Evolutionary conservation across 2,888 invertebrate genomes (phyloP).

Genomic region (Microdon myrmicae): DNA sequence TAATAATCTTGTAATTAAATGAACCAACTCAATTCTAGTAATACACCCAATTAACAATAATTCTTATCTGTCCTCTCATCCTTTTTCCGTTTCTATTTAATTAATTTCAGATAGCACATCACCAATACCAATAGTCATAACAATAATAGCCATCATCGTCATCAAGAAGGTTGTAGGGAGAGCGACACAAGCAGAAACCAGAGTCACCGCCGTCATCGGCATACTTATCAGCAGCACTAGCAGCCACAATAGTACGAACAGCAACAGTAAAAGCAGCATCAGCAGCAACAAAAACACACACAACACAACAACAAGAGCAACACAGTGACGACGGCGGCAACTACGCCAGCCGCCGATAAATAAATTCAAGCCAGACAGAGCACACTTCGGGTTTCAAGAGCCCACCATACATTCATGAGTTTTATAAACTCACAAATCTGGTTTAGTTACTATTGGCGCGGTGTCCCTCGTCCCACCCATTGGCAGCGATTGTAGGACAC

Average conservation of each 20-base stretch:
- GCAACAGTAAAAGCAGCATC: too few relatives aligned
- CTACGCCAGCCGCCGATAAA: too few relatives aligned
- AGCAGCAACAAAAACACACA: too few relatives aligned
- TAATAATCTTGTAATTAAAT: conserved; percentile 40
- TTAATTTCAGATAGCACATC: conserved; percentile 50
- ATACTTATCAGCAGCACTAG: conserved; percentile 50
- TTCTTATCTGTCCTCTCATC: conserved; percentile 38
- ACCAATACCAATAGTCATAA: conserved; percentile 48
- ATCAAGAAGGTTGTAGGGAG: too few relatives aligned
- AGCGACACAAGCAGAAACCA: too few relatives aligned
- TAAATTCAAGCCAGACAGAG: conserved; percentile 14
- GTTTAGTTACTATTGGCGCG: conserved; percentile 42
- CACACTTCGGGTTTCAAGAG: too few relatives aligned
- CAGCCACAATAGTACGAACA: too few relatives aligned
- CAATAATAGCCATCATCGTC: conserved; percentile 46
- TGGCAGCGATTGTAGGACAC: neutral
- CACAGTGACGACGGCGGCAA: conserved; percentile 49
- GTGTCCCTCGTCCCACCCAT: neutral
- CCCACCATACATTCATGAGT: conserved; percentile 47
- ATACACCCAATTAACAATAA: conserved; percentile 49
- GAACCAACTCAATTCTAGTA: conserved; percentile 35
- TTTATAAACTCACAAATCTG: conserved; percentile 53
- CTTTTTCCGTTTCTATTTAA: conserved; percentile 25
- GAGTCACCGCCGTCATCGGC: conserved; percentile 39
- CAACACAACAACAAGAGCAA: too few relatives aligned